Conservation (phyloP, 2,113 vertebrate species). For the human region GRCh38 chr2:48451501-48452000, state of each 20-base stretch:
- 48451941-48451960: neutral
- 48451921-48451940: neutral
- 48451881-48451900: neutral
- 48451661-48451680: neutral
- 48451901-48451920: neutral
- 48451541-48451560: neutral
- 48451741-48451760: neutral
- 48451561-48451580: neutral
- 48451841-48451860: neutral
- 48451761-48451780: neutral
- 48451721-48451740: neutral
- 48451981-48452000: neutral
- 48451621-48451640: neutral
- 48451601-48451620: neutral
- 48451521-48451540: neutral
- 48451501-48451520: constrained; percentile 1
- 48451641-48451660: neutral
- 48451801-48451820: neutral
- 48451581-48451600: neutral
- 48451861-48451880: neutral
- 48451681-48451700: constrained; percentile 21
- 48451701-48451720: constrained; percentile 4
- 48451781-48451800: neutral
- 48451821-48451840: neutral
- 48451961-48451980: no score